Conservation (phyloP, 1,140 invertebrate species). For the Drosophila elegans region DNA sequence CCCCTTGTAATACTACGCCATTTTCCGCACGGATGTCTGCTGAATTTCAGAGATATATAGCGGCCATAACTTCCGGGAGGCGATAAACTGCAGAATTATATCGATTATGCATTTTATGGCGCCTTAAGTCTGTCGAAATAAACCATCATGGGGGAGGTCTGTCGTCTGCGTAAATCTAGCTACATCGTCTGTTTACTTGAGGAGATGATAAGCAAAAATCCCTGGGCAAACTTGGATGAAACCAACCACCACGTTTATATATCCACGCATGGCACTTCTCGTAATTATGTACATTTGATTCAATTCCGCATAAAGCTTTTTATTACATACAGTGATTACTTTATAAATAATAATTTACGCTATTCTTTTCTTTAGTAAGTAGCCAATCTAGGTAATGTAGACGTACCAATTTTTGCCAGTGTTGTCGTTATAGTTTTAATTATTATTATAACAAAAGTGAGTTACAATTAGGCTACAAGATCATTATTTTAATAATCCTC, state of each 20-base stretch:
- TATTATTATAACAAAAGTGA: too few species aligned
- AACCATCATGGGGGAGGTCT: slow-evolving; percentile 14
- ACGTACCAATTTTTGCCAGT: too few species aligned
- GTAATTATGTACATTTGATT: slow-evolving; percentile 17
- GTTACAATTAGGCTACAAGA: too few species aligned
- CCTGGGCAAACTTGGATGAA: slow-evolving; percentile 21
- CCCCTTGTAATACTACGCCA: slow-evolving; percentile 56
- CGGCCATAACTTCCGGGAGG: slow-evolving; percentile 31
- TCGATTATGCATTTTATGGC: slow-evolving; percentile 40
- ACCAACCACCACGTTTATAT: slow-evolving; percentile 30
- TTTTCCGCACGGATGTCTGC: slow-evolving; percentile 63
- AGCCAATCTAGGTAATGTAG: too few species aligned
- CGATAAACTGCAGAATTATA: slow-evolving; percentile 51
- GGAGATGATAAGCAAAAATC: slow-evolving; percentile 53
- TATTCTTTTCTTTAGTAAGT: not conserved
- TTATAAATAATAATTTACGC: not conserved
- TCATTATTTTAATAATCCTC: too few species aligned
- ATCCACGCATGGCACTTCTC: slow-evolving; percentile 2
- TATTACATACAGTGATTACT: slow-evolving; percentile 11
- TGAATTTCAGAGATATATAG: slow-evolving; percentile 9
- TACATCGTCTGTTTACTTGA: slow-evolving; percentile 24
- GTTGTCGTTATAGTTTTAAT: too few species aligned
- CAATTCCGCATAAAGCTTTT: slow-evolving; percentile 10
- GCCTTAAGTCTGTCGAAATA: slow-evolving; percentile 26
- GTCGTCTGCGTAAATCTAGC: slow-evolving; percentile 4